phyloP scores from a whole-genome alignment of 2,113 vertebrate species.

The Cryptomyrus ogoouensis region DNA sequence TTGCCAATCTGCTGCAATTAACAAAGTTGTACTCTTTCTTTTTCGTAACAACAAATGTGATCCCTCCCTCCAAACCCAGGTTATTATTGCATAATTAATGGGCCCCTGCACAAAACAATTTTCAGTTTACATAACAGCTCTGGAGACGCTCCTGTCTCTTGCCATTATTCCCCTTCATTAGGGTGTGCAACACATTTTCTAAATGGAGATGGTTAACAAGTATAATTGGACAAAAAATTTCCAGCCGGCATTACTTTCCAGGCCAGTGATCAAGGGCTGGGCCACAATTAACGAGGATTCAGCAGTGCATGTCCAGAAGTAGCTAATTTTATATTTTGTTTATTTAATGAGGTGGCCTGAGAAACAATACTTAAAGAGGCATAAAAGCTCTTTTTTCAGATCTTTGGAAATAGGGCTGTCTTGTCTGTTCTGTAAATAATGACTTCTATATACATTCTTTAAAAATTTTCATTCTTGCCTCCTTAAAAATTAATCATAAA shows the following conservation, averaged over 20 bases:
- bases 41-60: background rate
- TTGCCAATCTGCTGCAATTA: background rate
- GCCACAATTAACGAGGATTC: background rate
- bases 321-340: background rate
- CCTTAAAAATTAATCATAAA: background rate
- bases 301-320: background rate
- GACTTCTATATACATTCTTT: background rate
- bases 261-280: constrained; percentile 18
- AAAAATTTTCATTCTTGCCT: background rate
- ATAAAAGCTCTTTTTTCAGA: background rate
- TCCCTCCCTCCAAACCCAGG: background rate
- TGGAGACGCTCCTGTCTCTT: background rate
- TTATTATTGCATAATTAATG: background rate
- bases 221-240: constrained; percentile 13
- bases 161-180: constrained; percentile 6
- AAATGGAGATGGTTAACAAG: constrained; percentile 19
- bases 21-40: background rate
- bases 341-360: background rate
- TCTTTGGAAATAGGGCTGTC: background rate
- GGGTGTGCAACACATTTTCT: constrained; percentile 16
- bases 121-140: background rate
- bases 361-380: background rate
- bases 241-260: constrained; percentile 17
- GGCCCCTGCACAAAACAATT: background rate
- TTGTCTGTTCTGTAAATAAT: background rate